phyloP scores from a whole-genome alignment of 1,140 invertebrate genomes.

The Ceratina calcarata region DNA sequence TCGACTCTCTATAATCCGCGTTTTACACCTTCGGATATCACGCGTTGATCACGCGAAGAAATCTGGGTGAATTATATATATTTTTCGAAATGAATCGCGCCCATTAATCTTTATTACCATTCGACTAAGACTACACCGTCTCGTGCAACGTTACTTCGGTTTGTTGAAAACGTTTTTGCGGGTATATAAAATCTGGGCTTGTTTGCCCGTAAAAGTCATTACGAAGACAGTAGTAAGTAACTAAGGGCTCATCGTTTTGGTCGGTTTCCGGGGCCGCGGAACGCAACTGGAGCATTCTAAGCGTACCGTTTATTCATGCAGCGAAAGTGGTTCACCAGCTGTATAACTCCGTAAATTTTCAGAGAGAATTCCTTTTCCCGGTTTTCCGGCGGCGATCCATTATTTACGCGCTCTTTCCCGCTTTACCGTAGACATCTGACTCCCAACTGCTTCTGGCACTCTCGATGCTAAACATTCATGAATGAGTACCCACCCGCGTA shows the following conservation, averaged over 20 bases:
- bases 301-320: constrained; percentile 12
- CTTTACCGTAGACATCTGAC: constrained; percentile 26
- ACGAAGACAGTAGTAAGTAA: too few species aligned
- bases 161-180: too few species aligned
- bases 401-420: constrained; percentile 35
- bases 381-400: constrained; percentile 27
- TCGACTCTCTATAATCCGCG: neutral
- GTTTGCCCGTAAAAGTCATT: too few species aligned
- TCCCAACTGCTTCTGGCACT: constrained; percentile 26
- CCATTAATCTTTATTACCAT: too few species aligned
- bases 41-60: neutral
- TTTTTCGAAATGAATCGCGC: too few species aligned
- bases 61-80: too few species aligned
- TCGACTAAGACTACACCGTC: too few species aligned
- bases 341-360: constrained; percentile 25
- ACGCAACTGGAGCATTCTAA: neutral
- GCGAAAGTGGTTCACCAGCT: constrained; percentile 21
- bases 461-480: constrained; percentile 23
- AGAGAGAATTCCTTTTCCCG: constrained; percentile 20
- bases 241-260: too few species aligned
- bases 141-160: too few species aligned
- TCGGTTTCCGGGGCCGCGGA: neutral
- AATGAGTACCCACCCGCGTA: constrained; percentile 6
- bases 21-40: neutral
- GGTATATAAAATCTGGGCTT: too few species aligned